Evolutionary conservation across 2,888 invertebrate genomes (phyloP).

Genomic region (Acleris sparsana): DNA sequence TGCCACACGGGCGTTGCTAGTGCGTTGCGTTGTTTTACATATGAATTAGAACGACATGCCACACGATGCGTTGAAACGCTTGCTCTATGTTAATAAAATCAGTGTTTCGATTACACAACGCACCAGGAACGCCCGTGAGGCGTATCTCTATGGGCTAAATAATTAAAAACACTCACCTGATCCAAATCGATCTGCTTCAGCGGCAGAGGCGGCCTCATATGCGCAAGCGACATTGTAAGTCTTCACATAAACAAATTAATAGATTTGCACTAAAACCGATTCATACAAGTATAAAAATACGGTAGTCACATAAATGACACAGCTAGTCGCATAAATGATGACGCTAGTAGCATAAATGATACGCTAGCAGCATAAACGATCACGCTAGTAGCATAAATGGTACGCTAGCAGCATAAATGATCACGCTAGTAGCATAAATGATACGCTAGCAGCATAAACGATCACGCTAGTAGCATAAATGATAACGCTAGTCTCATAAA

Average conservation of each 20-base stretch:
- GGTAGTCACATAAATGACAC: constrained; percentile 37
- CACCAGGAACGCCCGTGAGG: too few relatives aligned
- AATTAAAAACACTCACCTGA: constrained; percentile 69
- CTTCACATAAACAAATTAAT: constrained; percentile 50
- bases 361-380: constrained; percentile 33
- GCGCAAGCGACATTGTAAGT: constrained; percentile 57
- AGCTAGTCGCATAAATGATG: constrained; percentile 42
- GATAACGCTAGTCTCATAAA: constrained; percentile 9
- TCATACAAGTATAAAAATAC: constrained; percentile 48
- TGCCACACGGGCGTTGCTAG: too few relatives aligned
- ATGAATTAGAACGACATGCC: too few relatives aligned
- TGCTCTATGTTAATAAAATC: too few relatives aligned
- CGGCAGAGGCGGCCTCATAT: constrained; percentile 76
- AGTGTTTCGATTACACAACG: too few relatives aligned
- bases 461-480: constrained; percentile 45
- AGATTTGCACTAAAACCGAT: constrained; percentile 50
- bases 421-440: constrained; percentile 43
- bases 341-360: constrained; percentile 42
- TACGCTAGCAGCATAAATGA: constrained; percentile 42
- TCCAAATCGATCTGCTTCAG: constrained; percentile 91
- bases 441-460: constrained; percentile 21
- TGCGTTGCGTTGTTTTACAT: too few relatives aligned
- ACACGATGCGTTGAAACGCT: too few relatives aligned
- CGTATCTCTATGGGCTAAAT: too few relatives aligned
- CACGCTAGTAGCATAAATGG: constrained; percentile 54